Evolutionary conservation across 2,797 vertebrate genomes (phyloP).

Genomic region (Heterohyrax brucei): DNA sequence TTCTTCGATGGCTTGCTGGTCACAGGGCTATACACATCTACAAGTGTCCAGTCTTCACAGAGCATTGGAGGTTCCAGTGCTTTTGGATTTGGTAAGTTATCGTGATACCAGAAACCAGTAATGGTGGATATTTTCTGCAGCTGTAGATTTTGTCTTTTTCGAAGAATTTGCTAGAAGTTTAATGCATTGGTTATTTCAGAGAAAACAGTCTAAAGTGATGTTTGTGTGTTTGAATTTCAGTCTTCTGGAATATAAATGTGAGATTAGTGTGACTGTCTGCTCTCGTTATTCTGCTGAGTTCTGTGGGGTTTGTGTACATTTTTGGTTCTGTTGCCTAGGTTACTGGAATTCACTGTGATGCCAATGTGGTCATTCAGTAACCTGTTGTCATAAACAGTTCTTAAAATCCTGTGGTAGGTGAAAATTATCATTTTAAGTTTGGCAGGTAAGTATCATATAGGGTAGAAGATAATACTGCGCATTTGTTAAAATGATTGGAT

Average conservation of each 20-base stretch:
- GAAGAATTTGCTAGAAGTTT: conserved; percentile 34
- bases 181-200: not conserved
- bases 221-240: conserved; percentile 2
- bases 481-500: conserved; percentile 62
- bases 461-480: not conserved
- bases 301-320: not conserved
- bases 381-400: conserved; percentile 42
- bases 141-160: conserved; percentile 13
- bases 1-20: conserved; percentile 98
- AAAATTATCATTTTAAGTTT: conserved; percentile 24
- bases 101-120: not conserved
- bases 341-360: conserved; percentile 32
- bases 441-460: conserved; percentile 8
- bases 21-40: conserved; percentile 98
- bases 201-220: conserved; percentile 48
- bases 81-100: conserved; percentile 98
- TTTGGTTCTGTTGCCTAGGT: not conserved
- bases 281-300: not conserved
- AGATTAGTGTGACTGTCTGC: not conserved
- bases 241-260: conserved; percentile 28
- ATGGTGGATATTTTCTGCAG: not conserved
- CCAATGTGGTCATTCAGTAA: not conserved
- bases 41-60: conserved; percentile 96
- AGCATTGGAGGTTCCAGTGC: conserved; percentile 95
- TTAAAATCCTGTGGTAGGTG: not conserved